Percentiles rank a stretch among this genome's conserved stretches.
Evolutionary conservation across 2,797 vertebrate species (phyloP).

Genomic region (Menidia menidia): DNA sequence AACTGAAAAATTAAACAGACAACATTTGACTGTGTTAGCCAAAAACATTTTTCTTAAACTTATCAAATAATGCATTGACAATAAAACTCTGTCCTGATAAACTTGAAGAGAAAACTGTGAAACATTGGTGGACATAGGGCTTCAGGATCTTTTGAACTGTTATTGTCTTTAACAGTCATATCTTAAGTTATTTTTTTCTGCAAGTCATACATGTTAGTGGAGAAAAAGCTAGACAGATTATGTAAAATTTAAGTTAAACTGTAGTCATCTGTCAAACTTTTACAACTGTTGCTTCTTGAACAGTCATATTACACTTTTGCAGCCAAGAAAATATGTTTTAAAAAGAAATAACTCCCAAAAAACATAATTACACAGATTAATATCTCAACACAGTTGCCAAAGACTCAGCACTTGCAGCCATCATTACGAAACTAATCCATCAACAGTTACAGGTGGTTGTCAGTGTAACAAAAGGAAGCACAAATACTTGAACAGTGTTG

Average conservation of each 20-base stretch:
- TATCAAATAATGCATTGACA: constrained; percentile 62
- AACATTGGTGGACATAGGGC: constrained; percentile 72
- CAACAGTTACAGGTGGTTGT: background rate
- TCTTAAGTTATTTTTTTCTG: constrained; percentile 34
- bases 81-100: constrained; percentile 71
- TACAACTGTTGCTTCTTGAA: background rate
- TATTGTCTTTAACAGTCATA: constrained; percentile 53
- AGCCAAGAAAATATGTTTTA: constrained; percentile 6
- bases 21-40: constrained; percentile 56
- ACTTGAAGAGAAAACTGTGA: constrained; percentile 66
- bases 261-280: no score
- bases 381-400: constrained; percentile 3
- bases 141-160: constrained; percentile 73
- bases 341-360: background rate
- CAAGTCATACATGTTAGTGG: constrained; percentile 6
- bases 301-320: constrained; percentile 32
- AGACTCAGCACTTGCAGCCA: background rate
- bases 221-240: no score
- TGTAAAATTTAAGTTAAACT: no score
- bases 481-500: background rate
- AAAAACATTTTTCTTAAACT: constrained; percentile 61
- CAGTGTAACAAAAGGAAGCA: background rate
- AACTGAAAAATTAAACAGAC: constrained; percentile 43
- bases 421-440: background rate
- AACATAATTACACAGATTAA: constrained; percentile 4